Percentiles rank a stretch among this genome's conserved stretches.
Conservation (phyloP, 2,113 vertebrate species). For the Pterocles burchelli region DNA sequence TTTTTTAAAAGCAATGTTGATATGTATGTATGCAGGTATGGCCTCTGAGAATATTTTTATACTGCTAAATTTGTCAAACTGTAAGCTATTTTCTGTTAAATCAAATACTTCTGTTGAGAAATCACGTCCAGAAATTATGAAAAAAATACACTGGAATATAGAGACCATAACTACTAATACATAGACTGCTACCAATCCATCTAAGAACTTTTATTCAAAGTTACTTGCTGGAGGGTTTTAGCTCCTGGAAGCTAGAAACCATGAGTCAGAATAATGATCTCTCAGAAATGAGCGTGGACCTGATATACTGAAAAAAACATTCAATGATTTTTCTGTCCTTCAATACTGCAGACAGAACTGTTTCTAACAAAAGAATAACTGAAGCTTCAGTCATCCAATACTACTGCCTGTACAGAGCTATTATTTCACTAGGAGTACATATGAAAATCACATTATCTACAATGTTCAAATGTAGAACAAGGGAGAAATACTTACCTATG, state of each 20-base stretch:
- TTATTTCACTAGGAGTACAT: not conserved
- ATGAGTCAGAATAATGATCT: not conserved
- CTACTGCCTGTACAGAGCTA: not conserved
- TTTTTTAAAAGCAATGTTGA: not conserved
- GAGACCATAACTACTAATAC: not conserved
- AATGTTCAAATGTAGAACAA: not conserved
- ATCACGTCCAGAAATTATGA: not conserved
- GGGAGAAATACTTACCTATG: not conserved
- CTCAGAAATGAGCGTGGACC: not conserved
- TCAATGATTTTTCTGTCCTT: not conserved
- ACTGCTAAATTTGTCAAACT: not conserved
- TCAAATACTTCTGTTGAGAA: not conserved
- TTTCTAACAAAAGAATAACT: not conserved
- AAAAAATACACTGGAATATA: not conserved
- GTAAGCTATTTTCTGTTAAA: not conserved
- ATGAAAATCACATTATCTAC: not conserved
- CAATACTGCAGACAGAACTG: accelerated
- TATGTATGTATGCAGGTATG: not conserved
- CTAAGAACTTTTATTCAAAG: not conserved
- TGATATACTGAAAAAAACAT: not conserved
- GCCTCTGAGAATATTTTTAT: not conserved
- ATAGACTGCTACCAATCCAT: not conserved
- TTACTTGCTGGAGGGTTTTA: not conserved
- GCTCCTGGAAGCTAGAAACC: not conserved
- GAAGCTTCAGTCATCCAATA: not conserved